Evolutionary conservation across 2,113 vertebrate species (phyloP), one percentile per base, ranked within the genome.

Genomic region (Naja naja): DNA sequence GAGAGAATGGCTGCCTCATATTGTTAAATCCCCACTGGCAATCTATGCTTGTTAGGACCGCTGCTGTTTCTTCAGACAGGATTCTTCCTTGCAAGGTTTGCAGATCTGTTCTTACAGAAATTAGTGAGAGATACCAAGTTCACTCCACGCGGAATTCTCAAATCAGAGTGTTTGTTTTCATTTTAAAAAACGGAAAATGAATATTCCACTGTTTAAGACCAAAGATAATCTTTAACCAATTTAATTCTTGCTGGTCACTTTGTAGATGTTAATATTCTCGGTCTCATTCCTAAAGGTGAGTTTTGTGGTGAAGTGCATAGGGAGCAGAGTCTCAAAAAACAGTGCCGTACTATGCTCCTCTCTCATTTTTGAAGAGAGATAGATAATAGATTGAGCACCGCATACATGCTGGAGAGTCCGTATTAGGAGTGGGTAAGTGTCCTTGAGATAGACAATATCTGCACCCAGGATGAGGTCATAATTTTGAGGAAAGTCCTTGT

Each of bases 281-380:
- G 97, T 92, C 7, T 96, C 95, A 69, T 98, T 96, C 60, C 96
- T 95, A 27, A 97, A 95, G 91, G 97, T 95, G 89, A 98, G 96
- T 93, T 98, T 96, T 89, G 97, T 95, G 2, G 95, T 86, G 92
- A 99, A 99, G 94, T 97, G 96, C 69, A 94, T 95, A 0, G 98
- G 98, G 55, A 99, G 96, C 88, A 96, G 87, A 18, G 97, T 93
- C 30, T 98, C 95, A 87, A 97, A 98, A 96, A 98, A 99, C 87
- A 45, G 27, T 3, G 92, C 92, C 0, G 98, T 98, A 87, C 94
- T 87, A 0, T 98, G 98, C 87, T 98, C 98, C 90, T 94, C 89
- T 25, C 98, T 96, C 98, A 99, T 98, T 95, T 98, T 98, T 92
- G 98, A 98, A 0, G 98, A 98, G n/a, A 98, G 96, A 91, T 98